Evolutionary conservation across 1,140 invertebrate species (phyloP), one percentile per base, ranked within the genome.

Genomic region (Zaprionus camerounensis): DNA sequence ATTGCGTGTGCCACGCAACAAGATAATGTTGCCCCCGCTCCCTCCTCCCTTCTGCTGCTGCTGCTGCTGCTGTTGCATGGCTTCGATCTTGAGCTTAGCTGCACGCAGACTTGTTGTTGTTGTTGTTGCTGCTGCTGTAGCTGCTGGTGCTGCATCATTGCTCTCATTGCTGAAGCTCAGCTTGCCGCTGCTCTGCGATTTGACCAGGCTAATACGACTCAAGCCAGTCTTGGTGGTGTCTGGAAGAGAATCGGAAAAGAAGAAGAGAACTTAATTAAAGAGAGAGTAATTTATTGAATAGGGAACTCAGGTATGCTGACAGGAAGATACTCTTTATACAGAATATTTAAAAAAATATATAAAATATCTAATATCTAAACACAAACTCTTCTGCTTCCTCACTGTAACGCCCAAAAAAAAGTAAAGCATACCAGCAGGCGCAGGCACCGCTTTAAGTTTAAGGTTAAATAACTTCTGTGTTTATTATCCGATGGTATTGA

Each of bases 1-100:
- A 51, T 92, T 93, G 56, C 92, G 86, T n/a, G 92, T 82, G 53
- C 92, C 92, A 34, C 92, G 92, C 82, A 93, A 61, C 78, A 93
- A 76, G 22, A 93, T 93, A 26, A 93, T 92, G 65, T 92, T 93
- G 73, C 78, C 76, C 59, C 56, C 80, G 78, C 22, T 83, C 73
- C 20, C 81, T 69, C 20, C 34, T 34, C 66, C 61, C 15, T 73
- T 76, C 28, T 72, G 80, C 51, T 80, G 79, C 66, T 86, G 79
- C 64, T 90, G 82, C 53, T 86, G 79, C 64, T 90, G 82, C 53
- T 86, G 82, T 74, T 91, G 91, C 91, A 92, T 92, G 76, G 82
- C 85, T 78, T 84, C 82, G 71, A 91, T 91, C 80, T 91, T 91
- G 70, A 87, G 83, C 55, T 84, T 92, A 75, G 86, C 84, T 71